A percentile compares a stretch with the other conserved stretches of the same genome.
Conservation (phyloP, 1,140 invertebrate species). For the Drosophila repletoides region DNA sequence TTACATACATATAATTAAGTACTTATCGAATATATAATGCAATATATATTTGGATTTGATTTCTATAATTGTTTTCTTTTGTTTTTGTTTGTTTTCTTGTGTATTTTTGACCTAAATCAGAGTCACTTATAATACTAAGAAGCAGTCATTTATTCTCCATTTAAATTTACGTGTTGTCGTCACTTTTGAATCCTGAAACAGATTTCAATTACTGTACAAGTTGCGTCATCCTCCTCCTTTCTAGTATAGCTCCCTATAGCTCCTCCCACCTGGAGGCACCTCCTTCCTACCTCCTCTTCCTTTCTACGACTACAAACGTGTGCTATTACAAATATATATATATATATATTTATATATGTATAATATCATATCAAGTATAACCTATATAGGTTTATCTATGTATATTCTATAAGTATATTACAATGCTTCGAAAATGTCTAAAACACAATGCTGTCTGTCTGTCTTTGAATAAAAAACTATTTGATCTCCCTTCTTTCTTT, state of each 20-base stretch:
- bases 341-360: constrained; percentile 6
- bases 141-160: constrained; percentile 81
- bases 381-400: constrained; percentile 5
- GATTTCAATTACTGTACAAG: constrained; percentile 78
- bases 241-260: constrained; percentile 18
- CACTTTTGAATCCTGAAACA: constrained; percentile 79
- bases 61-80: constrained; percentile 53
- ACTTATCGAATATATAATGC: constrained; percentile 74
- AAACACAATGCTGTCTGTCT: constrained; percentile 7
- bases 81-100: background rate
- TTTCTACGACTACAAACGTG: constrained; percentile 35
- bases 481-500: no score
- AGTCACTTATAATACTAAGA: constrained; percentile 80
- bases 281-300: background rate
- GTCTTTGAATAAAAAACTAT: constrained; percentile 11
- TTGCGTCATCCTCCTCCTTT: constrained; percentile 29
- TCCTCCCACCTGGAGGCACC: background rate
- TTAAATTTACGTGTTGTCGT: constrained; percentile 79
- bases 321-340: constrained; percentile 31
- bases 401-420: constrained; percentile 19
- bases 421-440: constrained; percentile 18
- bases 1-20: constrained; percentile 55
- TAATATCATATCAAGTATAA: constrained; percentile 10
- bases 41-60: constrained; percentile 75
- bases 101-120: constrained; percentile 72